These are phyloP conservation scores for Drosophila arawakana DNA, from an alignment of 1,140 invertebrate species.

Conservation along the genomic window DNA sequence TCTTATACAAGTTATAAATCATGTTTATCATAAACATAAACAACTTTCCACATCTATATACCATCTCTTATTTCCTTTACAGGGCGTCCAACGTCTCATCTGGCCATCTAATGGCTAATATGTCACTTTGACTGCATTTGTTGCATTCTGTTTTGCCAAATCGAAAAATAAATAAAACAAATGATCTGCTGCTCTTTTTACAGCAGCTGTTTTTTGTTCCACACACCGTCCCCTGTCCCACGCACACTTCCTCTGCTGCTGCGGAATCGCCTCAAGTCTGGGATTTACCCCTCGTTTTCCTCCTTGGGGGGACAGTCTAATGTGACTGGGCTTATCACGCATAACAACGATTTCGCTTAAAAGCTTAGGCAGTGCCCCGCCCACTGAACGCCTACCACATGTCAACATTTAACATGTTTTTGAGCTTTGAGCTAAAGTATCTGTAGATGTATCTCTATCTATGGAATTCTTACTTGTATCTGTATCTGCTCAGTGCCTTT, in stretches of 20 bases:
- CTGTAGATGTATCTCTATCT: constrained; percentile 49
- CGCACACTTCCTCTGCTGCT: background rate
- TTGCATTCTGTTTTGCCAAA: constrained; percentile 54
- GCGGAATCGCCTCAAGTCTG: background rate
- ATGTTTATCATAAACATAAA: background rate
- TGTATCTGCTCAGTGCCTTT: constrained; percentile 20
- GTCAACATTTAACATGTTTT: constrained; percentile 81
- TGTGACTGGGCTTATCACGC: constrained; percentile 58
- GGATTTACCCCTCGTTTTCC: background rate
- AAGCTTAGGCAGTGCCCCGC: constrained; percentile 47
- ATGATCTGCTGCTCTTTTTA: constrained; percentile 53
- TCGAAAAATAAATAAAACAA: constrained; percentile 83
- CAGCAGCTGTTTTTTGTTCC: constrained; percentile 15
- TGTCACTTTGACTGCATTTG: constrained; percentile 75
- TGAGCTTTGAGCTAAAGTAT: constrained; percentile 56
- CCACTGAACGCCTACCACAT: constrained; percentile 65
- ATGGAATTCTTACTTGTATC: constrained; percentile 25
- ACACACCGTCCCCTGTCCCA: background rate
- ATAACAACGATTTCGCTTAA: constrained; percentile 66
- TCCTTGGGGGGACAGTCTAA: constrained; percentile 5
- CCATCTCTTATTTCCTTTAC: background rate
- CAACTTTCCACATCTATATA: background rate
- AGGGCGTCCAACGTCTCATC: constrained; percentile 2
- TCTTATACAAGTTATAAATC: background rate
- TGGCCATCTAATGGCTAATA: constrained; percentile 64